Conservation (phyloP, 1,140 invertebrate genomes). For the Ostrea denselamellosa region DNA sequence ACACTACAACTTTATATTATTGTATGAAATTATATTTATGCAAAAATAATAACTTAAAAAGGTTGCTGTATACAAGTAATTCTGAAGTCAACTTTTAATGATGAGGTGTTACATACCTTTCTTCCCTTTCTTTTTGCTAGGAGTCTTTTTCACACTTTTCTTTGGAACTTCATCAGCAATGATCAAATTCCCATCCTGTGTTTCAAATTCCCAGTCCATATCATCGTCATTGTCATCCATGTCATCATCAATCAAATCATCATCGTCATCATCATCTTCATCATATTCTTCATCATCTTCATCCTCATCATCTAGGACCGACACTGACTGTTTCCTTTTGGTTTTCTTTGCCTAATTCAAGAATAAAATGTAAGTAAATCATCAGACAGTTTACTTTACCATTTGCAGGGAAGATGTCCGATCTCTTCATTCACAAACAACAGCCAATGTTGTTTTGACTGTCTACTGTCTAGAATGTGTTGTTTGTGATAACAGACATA, state of each 20-base stretch:
- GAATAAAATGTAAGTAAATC: background rate
- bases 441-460: too few species aligned
- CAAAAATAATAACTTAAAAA: too few species aligned
- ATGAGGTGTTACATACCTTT: background rate
- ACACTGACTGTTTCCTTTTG: conserved; percentile 26
- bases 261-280: conserved; percentile 47
- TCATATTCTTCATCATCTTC: conserved; percentile 51
- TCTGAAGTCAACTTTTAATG: background rate
- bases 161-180: conserved; percentile 48
- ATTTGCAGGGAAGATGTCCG: background rate
- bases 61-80: too few species aligned
- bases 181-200: conserved; percentile 52
- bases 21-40: too few species aligned
- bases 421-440: too few species aligned
- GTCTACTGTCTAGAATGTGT: too few species aligned
- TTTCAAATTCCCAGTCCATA: conserved; percentile 57
- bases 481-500: too few species aligned
- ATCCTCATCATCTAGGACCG: conserved; percentile 49
- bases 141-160: background rate
- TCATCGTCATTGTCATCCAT: conserved; percentile 41
- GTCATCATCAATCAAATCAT: conserved; percentile 47
- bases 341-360: conserved; percentile 17
- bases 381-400: background rate
- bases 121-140: conserved; percentile 6
- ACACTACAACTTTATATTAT: too few species aligned